Conservation (phyloP, 2,113 vertebrate species). For the Campylomormyrus tamandua region DNA sequence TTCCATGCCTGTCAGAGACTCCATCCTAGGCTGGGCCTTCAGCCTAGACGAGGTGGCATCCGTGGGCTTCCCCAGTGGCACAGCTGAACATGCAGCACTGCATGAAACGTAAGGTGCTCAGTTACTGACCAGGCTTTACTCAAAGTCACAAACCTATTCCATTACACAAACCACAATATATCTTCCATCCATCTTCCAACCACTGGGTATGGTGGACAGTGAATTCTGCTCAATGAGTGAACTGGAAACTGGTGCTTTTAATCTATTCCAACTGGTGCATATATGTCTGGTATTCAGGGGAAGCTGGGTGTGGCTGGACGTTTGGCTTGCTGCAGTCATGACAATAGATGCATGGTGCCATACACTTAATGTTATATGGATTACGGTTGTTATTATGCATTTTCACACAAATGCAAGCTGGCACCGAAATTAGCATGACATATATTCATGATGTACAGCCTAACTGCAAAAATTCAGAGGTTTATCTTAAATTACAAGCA, state of each 20-base stretch:
- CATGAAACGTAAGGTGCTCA: slow-evolving; percentile 7
- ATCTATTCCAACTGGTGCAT: background rate
- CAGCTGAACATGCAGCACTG: slow-evolving; percentile 31
- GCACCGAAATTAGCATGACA: background rate
- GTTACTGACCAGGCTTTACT: background rate
- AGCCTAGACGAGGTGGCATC: slow-evolving; percentile 8
- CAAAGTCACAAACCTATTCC: background rate
- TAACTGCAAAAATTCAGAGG: background rate
- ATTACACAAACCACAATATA: background rate
- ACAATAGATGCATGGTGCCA: background rate
- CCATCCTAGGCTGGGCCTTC: slow-evolving; percentile 4
- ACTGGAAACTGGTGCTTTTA: background rate
- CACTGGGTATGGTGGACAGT: background rate
- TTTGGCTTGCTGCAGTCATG: background rate
- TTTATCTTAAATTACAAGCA: background rate
- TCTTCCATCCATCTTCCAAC: background rate
- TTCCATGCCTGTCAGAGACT: slow-evolving; percentile 37
- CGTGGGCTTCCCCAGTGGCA: slow-evolving; percentile 1
- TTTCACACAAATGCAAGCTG: background rate
- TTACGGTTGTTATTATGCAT: background rate
- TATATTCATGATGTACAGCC: background rate
- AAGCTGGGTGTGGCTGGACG: background rate
- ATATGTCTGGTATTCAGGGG: background rate
- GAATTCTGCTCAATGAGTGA: background rate
- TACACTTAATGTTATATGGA: background rate